Base-by-base conservation (phyloP, 2,113 vertebrate genomes). In the Girardinichthys multiradiatus region DNA sequence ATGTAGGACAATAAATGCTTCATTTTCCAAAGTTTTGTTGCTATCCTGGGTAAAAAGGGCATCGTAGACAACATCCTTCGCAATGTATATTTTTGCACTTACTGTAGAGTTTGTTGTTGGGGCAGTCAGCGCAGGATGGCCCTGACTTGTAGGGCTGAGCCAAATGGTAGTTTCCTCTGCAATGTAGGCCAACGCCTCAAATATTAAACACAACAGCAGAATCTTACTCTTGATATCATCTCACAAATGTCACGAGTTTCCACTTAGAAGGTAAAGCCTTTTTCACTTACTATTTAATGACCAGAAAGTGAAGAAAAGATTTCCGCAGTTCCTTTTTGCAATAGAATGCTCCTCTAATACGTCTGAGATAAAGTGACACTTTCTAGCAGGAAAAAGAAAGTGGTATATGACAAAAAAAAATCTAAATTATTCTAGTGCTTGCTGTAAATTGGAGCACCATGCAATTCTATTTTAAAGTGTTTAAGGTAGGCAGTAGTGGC, bases 401-500 rank as follows among this genome's bases (percentile, higher is more conserved):
- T 17, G 15, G 12, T 45, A 45, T 14, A 11, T 5, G 42, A 11
- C 42, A n/a, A n/a, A n/a, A 17, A 57, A 57, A 12, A n/a, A 26
- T 26, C 9, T 27, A 10, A 7, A n/a, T 1, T 1, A 19, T 45
- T 19, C 17, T 17, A 19, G 14, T 17, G 5, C 17, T 45, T 45
- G 13, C 42, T 45, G 4, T 0, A 4, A 19, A 29, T 13, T 29
- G 17, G 28, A 9, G 28, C 9, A 66, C 26, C 42, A 21, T 31
- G 27, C 14, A 62, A 24, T 42, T 66, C 66, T 33, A 37, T 11
- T 31, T 3, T 2, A 42, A 27, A 24, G 1, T 29, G 4, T 35
- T 14, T 59, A 95, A 90, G 74, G 15, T 45, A 93, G 93, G 45
- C 93, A 94, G 79, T 92, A 94, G 0, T 94, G 93, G 79, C 93